phyloP scores from a whole-genome alignment of 1,140 invertebrate species.

The Calosoma granatense region DNA sequence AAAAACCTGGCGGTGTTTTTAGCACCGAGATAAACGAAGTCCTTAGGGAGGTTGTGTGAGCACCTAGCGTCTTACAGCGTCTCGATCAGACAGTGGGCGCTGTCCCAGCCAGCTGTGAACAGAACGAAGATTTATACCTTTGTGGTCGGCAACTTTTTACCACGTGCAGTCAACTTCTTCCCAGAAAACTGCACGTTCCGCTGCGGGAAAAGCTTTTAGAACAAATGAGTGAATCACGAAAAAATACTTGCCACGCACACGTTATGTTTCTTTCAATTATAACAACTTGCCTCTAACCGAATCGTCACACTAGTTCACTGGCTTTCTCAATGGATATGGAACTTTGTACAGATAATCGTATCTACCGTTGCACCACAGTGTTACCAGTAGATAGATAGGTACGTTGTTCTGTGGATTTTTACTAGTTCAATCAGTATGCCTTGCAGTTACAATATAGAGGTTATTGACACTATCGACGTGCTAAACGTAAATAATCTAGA shows the following conservation, averaged over 20 bases:
- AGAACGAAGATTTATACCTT: background rate
- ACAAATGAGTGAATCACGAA: conserved; percentile 1
- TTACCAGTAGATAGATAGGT: no score
- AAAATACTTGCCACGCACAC: background rate
- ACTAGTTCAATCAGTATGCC: no score
- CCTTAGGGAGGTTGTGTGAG: background rate
- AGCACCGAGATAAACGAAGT: conserved; percentile 7
- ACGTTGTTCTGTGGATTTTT: no score
- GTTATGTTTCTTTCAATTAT: background rate
- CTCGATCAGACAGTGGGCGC: background rate
- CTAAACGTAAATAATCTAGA: no score
- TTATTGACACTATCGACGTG: no score
- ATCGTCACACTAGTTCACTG: background rate
- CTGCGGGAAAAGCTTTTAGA: background rate
- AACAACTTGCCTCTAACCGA: background rate
- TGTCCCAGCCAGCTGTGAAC: background rate
- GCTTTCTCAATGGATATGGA: no score
- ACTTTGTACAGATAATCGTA: no score
- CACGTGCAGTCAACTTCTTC: background rate
- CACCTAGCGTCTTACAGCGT: background rate
- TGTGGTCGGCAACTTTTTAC: conserved; percentile 6
- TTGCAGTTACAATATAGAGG: no score
- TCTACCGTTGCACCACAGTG: no score
- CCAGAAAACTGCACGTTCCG: background rate
- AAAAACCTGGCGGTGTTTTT: background rate